Percentiles rank a stretch among this genome's conserved stretches.
phyloP scores from a whole-genome alignment of 2,888 invertebrate genomes.

The Lottia gigantea region DNA sequence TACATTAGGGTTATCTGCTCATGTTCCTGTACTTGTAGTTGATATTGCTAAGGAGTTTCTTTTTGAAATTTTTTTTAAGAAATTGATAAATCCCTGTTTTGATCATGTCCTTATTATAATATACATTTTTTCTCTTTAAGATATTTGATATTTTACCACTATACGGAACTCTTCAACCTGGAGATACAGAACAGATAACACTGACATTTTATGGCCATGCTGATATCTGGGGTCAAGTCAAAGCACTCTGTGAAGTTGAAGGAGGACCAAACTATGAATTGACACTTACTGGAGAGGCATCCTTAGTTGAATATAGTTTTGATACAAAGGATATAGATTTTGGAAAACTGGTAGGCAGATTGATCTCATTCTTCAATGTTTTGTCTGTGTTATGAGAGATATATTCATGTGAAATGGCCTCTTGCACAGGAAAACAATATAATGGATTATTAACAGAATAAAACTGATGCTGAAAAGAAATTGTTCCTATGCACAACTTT shows the following conservation, averaged over 20 bases:
- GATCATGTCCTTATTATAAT: too few species aligned
- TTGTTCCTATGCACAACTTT: too few species aligned
- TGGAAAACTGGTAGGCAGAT: conserved; percentile 59
- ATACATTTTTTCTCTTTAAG: conserved; percentile 36
- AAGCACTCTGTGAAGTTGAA: conserved; percentile 67
- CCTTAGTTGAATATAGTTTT: conserved; percentile 65
- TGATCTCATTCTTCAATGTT: too few species aligned
- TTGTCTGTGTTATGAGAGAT: too few species aligned
- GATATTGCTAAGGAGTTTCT: too few species aligned
- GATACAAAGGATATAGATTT: conserved; percentile 64
- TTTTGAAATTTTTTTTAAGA: neutral
- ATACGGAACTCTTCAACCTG: conserved; percentile 66
- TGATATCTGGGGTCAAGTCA: conserved; percentile 63
- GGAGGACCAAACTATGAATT: conserved; percentile 68
- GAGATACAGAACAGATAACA: conserved; percentile 67
- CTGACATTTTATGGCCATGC: conserved; percentile 69
- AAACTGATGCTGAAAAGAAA: too few species aligned
- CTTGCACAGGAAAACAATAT: too few species aligned
- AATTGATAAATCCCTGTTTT: neutral
- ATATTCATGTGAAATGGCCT: too few species aligned
- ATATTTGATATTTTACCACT: conserved; percentile 68
- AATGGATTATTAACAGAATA: too few species aligned
- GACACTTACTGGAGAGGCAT: conserved; percentile 65
- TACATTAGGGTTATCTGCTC: too few species aligned
- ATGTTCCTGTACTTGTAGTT: neutral